These are phyloP conservation scores for Antrozous pallidus DNA, from an alignment of 2,797 vertebrate species.

Conservation along the genomic window DNA sequence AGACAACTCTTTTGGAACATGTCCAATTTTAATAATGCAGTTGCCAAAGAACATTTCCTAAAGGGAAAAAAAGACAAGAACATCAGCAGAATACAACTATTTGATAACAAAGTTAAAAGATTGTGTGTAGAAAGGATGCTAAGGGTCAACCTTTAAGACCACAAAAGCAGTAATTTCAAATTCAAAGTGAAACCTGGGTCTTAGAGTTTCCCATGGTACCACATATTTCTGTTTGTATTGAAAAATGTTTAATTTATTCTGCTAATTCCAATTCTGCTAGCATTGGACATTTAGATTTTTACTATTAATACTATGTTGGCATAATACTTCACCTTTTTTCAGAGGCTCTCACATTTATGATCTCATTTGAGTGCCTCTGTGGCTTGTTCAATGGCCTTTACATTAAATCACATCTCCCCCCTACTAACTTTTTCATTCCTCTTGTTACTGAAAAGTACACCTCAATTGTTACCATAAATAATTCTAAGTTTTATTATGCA, in stretches of 20 bases:
- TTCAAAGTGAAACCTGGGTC: not conserved
- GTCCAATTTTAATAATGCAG: slow-evolving; percentile 41
- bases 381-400: not conserved
- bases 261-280: not conserved
- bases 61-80: slow-evolving; percentile 31
- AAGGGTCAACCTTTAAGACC: slow-evolving; percentile 47
- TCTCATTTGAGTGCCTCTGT: not conserved
- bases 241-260: not conserved
- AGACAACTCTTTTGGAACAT: not conserved
- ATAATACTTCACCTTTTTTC: not conserved
- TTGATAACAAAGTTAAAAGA: slow-evolving; percentile 50
- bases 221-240: not conserved
- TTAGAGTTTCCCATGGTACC: not conserved
- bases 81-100: not conserved
- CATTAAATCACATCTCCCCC: not conserved
- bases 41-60: slow-evolving; percentile 21
- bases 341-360: not conserved
- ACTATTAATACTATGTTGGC: slow-evolving; percentile 4
- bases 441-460: not conserved
- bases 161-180: slow-evolving; percentile 30
- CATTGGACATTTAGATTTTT: slow-evolving; percentile 26
- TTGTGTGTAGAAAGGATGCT: not conserved
- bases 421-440: slow-evolving; percentile 10
- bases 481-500: slow-evolving; percentile 41
- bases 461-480: slow-evolving; percentile 54